Evolutionary conservation across 2,888 invertebrate species (phyloP), one percentile per base, ranked within the genome.

Genomic region (Physocephala rufipes): DNA sequence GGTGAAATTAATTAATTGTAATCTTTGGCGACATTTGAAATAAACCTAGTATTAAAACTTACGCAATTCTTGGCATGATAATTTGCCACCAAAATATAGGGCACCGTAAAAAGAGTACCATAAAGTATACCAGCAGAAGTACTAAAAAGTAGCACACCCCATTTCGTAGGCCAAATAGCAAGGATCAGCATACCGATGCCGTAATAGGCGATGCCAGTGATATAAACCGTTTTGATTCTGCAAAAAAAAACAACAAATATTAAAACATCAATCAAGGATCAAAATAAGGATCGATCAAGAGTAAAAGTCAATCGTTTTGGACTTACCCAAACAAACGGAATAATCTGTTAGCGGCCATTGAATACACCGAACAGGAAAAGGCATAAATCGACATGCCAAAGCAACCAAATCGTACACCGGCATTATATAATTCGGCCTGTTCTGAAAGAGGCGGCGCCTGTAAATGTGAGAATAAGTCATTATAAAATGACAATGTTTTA

Each of bases 331-430:
- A 80, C 74, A 78, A 79, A 70, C 84, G 80, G 78, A 87, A 84
- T 2, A 87, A 71, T 74, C 82, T 84, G 47, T 85, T 86, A 5
- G 87, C 85, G 0, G 82, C 77, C 72, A 85, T 72, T 1, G 87
- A 87, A 74, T 87, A 87, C 2, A 86, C 70, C 0, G 86, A 85
- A 74, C 87, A 87, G 58, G 86, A 85, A n/a, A 86, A 75, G 4
- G 87, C 86, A 75, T 86, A 87, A 13, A 87, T 82, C 5, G 86
- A 82, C 82, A 87, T 82, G 66, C 87, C 87, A 81, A 82, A 85
- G 71, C 87, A 87, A 2, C 87, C 87, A 55, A 86, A 87, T 19
- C 87, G 81, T 0, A 87, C 84, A 2, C 87, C 87, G 2, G 82
- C 79, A 47, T 86, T 83, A 71, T 86, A 87, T 0, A 83, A 76